These are phyloP conservation scores for Saimiri boliviensis DNA, from an alignment of 2,113 vertebrate species.

Conservation along the genomic window DNA sequence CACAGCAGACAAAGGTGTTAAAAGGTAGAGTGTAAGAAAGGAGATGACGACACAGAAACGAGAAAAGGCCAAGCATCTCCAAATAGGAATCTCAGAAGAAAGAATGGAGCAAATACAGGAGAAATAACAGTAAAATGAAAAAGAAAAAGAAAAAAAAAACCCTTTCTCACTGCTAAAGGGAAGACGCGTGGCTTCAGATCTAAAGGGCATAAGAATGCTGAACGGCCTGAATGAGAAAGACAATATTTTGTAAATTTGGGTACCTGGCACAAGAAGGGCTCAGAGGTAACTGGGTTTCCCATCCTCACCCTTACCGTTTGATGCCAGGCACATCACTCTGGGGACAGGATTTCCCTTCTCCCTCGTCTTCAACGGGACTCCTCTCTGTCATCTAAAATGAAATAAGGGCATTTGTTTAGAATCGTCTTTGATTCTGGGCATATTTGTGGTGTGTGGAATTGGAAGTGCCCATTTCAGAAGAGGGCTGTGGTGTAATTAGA, in stretches of 20 bases:
- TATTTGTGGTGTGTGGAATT: slow-evolving; percentile 17
- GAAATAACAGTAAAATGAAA: background rate
- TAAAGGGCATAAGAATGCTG: background rate
- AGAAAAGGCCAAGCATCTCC: background rate
- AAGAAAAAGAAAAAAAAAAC: background rate
- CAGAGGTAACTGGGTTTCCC: background rate
- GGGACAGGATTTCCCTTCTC: background rate
- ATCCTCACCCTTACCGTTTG: accelerated
- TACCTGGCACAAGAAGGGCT: background rate
- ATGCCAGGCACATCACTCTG: accelerated
- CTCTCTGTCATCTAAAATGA: background rate
- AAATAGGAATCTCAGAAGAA: background rate
- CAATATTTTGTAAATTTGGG: background rate
- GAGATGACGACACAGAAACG: background rate
- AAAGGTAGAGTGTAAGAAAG: background rate
- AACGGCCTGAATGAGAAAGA: background rate
- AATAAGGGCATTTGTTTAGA: slow-evolving; percentile 21
- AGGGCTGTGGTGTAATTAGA: slow-evolving; percentile 50
- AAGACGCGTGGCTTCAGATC: background rate
- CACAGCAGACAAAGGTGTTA: background rate
- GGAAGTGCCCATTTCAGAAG: slow-evolving; percentile 24
- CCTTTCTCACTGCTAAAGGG: background rate
- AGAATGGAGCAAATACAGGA: background rate
- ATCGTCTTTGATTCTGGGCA: slow-evolving; percentile 15
- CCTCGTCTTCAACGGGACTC: background rate